Evolutionary conservation across 2,888 invertebrate genomes (phyloP), one percentile per base, ranked within the genome.

Genomic region (Acrobasis consociella): DNA sequence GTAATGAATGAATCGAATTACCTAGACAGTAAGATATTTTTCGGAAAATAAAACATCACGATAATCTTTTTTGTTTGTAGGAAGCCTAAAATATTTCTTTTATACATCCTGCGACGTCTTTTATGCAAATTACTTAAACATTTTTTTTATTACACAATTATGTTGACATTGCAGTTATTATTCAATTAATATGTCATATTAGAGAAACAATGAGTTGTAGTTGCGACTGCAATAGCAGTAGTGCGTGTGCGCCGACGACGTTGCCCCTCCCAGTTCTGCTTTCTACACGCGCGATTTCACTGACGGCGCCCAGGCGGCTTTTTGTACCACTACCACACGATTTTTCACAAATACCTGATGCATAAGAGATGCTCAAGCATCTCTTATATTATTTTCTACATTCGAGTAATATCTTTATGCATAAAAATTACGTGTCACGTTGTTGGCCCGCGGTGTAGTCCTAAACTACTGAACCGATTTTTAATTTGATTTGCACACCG

Each of bases 221-320:
- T 79, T 72, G 77, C 63, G 70, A 76, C 72, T 74, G 72, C 72
- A 77, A 69, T 68, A 71, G 76, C 80, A 74, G 76, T 70, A 72
- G 78, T 85, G 86, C 83, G 83, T 84, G 84, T 76, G 76, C 75
- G 73, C 51, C 74, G 65, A 65, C 68, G 73, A 67, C 72, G 65
- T 66, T 71, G 83, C 86, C 86, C 88, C 87, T 83, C 85, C 85
- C 81, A 85, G 89, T 87, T 91, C 89, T 91, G 92, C 92, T 91
- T 92, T 92, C 92, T 92, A 87, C 85, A 87, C 86, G 89, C 87
- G 88, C 90, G 89, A 90, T 92, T 92, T 91, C 91, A 89, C 92
- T 86, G 82, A 74, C 80, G 72, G 77, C 80, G 81, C 73, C 81
- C 69, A 70, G 69, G 64, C 70, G 62, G 71, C 78, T 82, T 83